Evolutionary conservation across 2,113 vertebrate species (phyloP).

Genomic region (Aleadryas rufinucha): DNA sequence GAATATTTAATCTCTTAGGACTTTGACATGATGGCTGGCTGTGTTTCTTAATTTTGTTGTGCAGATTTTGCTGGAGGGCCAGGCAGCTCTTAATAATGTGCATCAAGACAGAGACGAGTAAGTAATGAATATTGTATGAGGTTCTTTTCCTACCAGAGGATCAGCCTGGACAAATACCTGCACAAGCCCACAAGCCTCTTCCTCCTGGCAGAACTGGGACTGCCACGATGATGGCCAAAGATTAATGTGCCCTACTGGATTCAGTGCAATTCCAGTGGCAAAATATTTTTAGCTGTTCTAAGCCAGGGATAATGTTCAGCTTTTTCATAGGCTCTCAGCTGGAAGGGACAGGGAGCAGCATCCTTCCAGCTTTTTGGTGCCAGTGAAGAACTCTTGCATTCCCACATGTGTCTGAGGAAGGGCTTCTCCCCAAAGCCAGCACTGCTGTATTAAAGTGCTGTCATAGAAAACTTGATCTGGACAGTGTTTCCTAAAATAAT

Average conservation of each 20-base stretch:
- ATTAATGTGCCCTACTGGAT: not conserved
- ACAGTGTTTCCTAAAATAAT: not conserved
- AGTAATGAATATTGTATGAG: constrained; percentile 21
- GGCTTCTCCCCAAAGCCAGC: not conserved
- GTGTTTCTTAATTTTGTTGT: constrained; percentile 47
- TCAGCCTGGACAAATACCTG: not conserved
- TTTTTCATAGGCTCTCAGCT: not conserved
- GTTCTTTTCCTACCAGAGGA: not conserved
- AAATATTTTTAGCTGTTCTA: not conserved
- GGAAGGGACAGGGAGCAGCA: not conserved
- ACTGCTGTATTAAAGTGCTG: not conserved
- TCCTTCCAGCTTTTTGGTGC: not conserved
- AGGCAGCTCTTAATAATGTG: constrained; percentile 24
- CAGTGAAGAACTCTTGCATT: not conserved
- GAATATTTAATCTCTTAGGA: constrained; percentile 63
- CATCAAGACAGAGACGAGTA: constrained; percentile 2
- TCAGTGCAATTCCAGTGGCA: not conserved
- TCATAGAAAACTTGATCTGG: not conserved
- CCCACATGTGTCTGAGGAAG: not conserved
- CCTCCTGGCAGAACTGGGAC: not conserved
- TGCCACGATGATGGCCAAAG: not conserved
- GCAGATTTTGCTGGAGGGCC: constrained; percentile 30
- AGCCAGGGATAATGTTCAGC: not conserved
- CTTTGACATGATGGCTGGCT: constrained; percentile 53
- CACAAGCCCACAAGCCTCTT: not conserved